phyloP scores from a whole-genome alignment of 2,797 vertebrate genomes.

The Coregonus suidteri region DNA sequence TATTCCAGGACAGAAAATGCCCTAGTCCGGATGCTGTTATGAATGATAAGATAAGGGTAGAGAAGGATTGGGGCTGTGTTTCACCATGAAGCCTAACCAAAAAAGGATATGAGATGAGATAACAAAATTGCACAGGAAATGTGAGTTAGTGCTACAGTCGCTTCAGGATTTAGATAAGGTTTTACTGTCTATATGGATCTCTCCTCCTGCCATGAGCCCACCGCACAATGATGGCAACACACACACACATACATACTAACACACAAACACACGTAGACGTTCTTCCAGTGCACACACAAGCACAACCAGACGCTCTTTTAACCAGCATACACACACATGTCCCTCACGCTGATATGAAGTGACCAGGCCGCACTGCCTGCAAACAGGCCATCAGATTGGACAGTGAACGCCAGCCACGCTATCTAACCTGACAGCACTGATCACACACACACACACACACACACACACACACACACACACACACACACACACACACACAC shows the following conservation, averaged over 20 bases:
- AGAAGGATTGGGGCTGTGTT: background rate
- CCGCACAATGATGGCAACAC: conserved; percentile 21
- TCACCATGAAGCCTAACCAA: background rate
- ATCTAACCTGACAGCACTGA: conserved; percentile 80
- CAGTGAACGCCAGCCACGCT: conserved; percentile 68
- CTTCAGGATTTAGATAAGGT: background rate
- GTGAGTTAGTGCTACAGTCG: conserved; percentile 52
- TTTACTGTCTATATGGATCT: conserved; percentile 5
- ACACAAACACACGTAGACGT: conserved; percentile 43
- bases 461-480: conserved; percentile 30
- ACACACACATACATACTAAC: conserved; percentile 22
- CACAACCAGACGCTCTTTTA: conserved; percentile 7
- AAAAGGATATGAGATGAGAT: background rate
- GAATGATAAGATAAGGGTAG: background rate
- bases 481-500: conserved; percentile 33
- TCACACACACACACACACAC: conserved; percentile 27
- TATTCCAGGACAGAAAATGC: background rate
- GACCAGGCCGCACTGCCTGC: conserved; percentile 79
- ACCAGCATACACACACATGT: conserved; percentile 48
- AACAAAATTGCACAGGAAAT: background rate
- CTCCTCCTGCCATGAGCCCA: conserved; percentile 23
- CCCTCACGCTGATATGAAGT: conserved; percentile 80
- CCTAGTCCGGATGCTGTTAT: background rate
- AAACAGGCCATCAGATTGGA: conserved; percentile 83
- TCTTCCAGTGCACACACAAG: conserved; percentile 16